Evolutionary conservation across 2,797 vertebrate species (phyloP), one percentile per base, ranked within the genome.

Genomic region (Cryptoprocta ferox): DNA sequence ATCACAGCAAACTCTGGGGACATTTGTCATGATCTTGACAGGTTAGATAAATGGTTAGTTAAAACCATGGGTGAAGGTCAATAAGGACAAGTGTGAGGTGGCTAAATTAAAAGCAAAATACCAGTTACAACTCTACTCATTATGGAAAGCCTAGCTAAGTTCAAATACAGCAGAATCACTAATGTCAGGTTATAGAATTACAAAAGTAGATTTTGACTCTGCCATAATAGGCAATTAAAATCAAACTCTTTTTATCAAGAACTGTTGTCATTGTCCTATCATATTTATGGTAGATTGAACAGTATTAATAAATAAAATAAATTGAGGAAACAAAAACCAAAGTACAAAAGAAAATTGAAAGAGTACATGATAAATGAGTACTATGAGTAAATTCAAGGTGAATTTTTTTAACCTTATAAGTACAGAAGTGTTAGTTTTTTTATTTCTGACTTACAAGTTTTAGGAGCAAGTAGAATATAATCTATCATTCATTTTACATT

Each of bases 21-120:
- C 45, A 96, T 92, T 96, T 96, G 53, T 95, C 84, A 82, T 63
- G 63, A 28, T 93, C 63, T 83, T 96, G 96, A 95, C 84, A 94
- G 73, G 66, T 89, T 95, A 95, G 89, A 95, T 95, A 96, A 97
- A 93, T 90, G 89, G 37, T 89, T 92, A 76, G 70, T 97, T 94
- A 90, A 97, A 94, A 81, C 11, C 50, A 82, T 9, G 13, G 45
- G 15, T 59, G 45, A 95, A 95, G 76, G 90, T 92, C 94, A 97
- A 85, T 66, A 80, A 91, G 84, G 78, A 96, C 80, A 92, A 81
- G 48, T 42, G 16, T 39, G 11, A 78, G 28, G 28, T n/a, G 78
- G 39, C 24, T 73, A 96, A 92, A 96, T 94, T 95, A 78, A 97
- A 94, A 89, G 81, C 10, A 84, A 94, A 94, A 86, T 68, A 90